A percentile compares a stretch with the other conserved stretches of the same genome.
Evolutionary conservation across 2,888 invertebrate genomes (phyloP).

Genomic region (Nomada flava): DNA sequence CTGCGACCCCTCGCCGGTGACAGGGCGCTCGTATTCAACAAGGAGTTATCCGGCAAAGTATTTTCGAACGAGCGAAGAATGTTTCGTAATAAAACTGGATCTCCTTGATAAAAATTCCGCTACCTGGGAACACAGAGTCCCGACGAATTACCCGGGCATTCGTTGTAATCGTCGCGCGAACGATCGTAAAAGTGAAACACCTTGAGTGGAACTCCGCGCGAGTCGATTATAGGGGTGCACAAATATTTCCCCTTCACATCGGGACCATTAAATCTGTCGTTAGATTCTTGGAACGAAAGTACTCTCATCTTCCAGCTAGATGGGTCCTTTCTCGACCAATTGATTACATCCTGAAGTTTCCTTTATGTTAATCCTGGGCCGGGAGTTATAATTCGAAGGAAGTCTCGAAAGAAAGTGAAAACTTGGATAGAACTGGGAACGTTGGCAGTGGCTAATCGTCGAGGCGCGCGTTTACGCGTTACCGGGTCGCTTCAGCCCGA

Average conservation of each 20-base stretch:
- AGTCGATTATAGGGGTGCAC: slow-evolving; percentile 4
- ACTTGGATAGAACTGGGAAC: not conserved
- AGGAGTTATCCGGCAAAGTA: slow-evolving; percentile 48
- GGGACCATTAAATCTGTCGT: not conserved
- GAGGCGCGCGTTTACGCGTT: slow-evolving; percentile 11
- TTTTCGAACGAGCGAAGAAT: slow-evolving; percentile 44
- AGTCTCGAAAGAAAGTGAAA: slow-evolving; percentile 3
- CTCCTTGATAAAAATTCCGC: slow-evolving; percentile 32
- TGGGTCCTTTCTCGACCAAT: not conserved
- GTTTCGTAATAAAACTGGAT: slow-evolving; percentile 46
- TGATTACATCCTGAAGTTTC: not conserved
- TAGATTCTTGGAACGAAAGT: not conserved
- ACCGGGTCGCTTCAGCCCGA: not conserved
- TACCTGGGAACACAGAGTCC: not conserved
- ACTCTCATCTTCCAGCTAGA: not conserved
- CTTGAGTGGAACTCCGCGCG: not conserved
- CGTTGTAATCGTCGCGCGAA: not conserved
- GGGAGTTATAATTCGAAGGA: not conserved
- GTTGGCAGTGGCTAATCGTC: not conserved
- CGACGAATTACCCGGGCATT: not conserved
- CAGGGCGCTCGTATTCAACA: slow-evolving; percentile 21
- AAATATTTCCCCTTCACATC: not conserved
- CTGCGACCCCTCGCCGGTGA: slow-evolving; percentile 4
- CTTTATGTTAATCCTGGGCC: not conserved
- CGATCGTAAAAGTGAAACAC: slow-evolving; percentile 13